A percentile compares a stretch with the other conserved stretches of the same genome.
phyloP scores from a whole-genome alignment of 2,113 vertebrate genomes.

The Cheirogaleus medius region DNA sequence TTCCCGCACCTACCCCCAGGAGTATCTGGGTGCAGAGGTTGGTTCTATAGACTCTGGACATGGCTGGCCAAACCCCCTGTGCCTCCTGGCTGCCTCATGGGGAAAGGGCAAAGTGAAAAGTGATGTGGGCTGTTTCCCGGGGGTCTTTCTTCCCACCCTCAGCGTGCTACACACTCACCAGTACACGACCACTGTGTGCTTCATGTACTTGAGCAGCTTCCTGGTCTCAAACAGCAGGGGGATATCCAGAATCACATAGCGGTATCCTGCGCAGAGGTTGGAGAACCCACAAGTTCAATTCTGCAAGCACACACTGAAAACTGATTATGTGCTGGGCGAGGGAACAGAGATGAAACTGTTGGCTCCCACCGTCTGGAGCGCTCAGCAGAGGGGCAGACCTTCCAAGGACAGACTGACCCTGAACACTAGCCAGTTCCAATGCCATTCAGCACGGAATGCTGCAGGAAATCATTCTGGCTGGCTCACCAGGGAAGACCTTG shows the following conservation, averaged over 20 bases:
- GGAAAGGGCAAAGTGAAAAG: background rate
- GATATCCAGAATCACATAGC: conserved; percentile 96
- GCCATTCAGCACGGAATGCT: background rate
- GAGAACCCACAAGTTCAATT: background rate
- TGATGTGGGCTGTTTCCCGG: background rate
- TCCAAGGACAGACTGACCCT: background rate
- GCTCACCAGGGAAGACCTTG: background rate
- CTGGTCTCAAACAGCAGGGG: conserved; percentile 96
- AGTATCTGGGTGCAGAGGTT: background rate
- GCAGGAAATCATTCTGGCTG: background rate
- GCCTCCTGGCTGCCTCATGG: background rate
- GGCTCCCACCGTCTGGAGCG: background rate
- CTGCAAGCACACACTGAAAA: background rate
- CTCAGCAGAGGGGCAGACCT: background rate
- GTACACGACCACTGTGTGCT: conserved; percentile 95
- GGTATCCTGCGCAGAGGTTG: conserved; percentile 87
- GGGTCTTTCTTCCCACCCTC: background rate
- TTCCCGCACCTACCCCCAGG: background rate
- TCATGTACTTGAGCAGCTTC: conserved; percentile 91
- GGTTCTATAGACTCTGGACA: background rate
- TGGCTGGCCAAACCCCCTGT: background rate
- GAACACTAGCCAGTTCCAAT: background rate
- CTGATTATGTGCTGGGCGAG: background rate
- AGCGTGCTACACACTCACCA: conserved; percentile 87
- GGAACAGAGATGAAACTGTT: background rate